Conservation (phyloP, 1,140 invertebrate species). For the Chrysomallon squamiferum region DNA sequence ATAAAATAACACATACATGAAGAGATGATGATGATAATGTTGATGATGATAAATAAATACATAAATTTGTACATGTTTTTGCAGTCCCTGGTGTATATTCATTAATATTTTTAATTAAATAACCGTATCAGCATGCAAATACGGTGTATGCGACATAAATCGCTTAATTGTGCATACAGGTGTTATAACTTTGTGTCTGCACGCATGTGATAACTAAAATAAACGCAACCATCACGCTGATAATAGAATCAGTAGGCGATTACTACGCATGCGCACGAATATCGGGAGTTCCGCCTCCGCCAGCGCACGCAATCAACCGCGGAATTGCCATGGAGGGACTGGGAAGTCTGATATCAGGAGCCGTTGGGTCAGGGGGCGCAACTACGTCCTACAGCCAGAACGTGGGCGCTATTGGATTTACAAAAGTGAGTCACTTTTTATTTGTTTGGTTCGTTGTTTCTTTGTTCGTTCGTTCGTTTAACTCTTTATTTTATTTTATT, state of each 20-base stretch:
- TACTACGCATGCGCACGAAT: conserved; percentile 88
- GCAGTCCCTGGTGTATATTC: no score
- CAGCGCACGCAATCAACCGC: conserved; percentile 78
- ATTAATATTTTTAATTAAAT: no score
- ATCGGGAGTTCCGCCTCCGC: conserved; percentile 79
- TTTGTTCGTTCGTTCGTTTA: no score
- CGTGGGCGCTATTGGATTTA: conserved; percentile 84
- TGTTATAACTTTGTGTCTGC: conserved; percentile 58
- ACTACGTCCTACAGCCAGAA: conserved; percentile 87
- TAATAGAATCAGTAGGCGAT: conserved; percentile 88
- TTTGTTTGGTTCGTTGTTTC: no score
- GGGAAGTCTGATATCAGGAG: conserved; percentile 81
- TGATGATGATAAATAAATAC: no score
- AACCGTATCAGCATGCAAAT: no score
- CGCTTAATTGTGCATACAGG: no score
- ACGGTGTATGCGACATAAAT: no score
- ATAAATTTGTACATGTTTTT: no score
- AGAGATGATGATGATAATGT: no score
- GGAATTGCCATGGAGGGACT: conserved; percentile 75
- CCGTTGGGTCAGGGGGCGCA: conserved; percentile 83
- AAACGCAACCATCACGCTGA: conserved; percentile 84
- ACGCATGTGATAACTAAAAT: no score
- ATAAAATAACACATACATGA: background rate
- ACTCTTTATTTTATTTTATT: no score
- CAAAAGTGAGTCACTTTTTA: conserved; percentile 66